These are phyloP conservation scores for Acanthiza pusilla DNA, from an alignment of 2,797 vertebrate genomes.

Conservation along the genomic window DNA sequence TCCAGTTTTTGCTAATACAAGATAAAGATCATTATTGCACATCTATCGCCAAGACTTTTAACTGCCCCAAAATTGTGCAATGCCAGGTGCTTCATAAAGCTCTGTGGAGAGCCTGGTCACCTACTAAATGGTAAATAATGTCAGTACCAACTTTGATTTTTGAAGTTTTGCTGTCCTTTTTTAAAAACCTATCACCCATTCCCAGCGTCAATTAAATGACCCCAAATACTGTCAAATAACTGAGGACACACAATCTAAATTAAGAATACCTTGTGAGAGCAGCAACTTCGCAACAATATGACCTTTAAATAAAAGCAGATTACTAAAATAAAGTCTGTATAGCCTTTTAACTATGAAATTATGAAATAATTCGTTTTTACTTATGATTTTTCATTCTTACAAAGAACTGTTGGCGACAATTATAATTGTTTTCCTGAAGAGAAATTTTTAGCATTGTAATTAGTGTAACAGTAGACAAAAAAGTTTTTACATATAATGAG, in stretches of 20 bases:
- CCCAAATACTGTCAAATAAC: neutral
- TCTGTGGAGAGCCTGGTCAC: neutral
- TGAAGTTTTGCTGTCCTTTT: neutral
- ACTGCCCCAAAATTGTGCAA: neutral
- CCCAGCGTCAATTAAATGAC: neutral
- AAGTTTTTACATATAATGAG: neutral
- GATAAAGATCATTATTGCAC: neutral
- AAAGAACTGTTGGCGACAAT: neutral
- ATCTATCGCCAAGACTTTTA: neutral
- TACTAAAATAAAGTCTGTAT: neutral
- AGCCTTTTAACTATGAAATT: constrained; percentile 1
- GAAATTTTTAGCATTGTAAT: neutral
- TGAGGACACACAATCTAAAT: neutral
- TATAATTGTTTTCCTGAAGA: neutral
- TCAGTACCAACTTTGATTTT: neutral
- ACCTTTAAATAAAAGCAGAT: constrained; percentile 4
- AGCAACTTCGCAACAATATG: neutral
- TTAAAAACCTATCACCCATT: neutral
- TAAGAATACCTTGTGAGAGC: neutral
- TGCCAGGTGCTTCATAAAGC: neutral
- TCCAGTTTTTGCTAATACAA: neutral
- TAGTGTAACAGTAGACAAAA: constrained; percentile 2
- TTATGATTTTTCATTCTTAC: neutral
- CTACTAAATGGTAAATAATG: neutral
- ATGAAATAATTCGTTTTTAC: neutral